Base-by-base conservation (phyloP, 1,140 invertebrate genomes). In the Bathynomus jamesi region DNA sequence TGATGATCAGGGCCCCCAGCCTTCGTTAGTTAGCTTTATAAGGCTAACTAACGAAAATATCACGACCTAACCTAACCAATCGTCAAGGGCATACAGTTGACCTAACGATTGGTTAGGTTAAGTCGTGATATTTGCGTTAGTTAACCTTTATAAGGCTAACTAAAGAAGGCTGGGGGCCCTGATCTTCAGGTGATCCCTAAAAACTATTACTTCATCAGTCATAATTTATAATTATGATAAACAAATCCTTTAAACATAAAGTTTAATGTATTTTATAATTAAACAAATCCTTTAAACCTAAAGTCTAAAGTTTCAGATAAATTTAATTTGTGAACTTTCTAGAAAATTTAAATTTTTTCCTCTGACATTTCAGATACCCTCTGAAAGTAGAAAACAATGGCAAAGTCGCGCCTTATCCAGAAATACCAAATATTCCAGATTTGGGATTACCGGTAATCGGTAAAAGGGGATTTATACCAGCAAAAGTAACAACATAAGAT, bases 341-440 rank as follows among this genome's bases (percentile, higher is more conserved):
- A 32, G 27, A 67, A 10, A 24, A n/a, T 21, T 17, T 32, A 21
- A 28, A 32, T 13, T 40, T 25, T 46, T 30, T 67, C 69, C 30
- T 53, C 21, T 21, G 21, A 53, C n/a, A n/a, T n/a, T n/a, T 2
- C 61, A 71, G 70, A 53, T 71, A 66, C n/a, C 70, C 70, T 11
- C 64, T 71, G 28, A 24, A 71, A 11, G 64, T 71, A 11, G 10
- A 32, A 24, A 4, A 25, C 10, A 64, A 71, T 0, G 70, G 70
- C 3, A 13, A 27, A 28, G 70, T 71, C 0, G 24, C 21, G 63
- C 8, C 64, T 4, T 11, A 7, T 2, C 27, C 32, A n/a, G 64
- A n/a, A 21, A 60, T 66, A 17, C 64, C 63, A 0, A 71, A 29
- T 29, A 71, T 71, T 25, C 70, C 70, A 53, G 70, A 71, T 24